phyloP scores from a whole-genome alignment of 2,797 vertebrate species.

The Ciconia nigra region DNA sequence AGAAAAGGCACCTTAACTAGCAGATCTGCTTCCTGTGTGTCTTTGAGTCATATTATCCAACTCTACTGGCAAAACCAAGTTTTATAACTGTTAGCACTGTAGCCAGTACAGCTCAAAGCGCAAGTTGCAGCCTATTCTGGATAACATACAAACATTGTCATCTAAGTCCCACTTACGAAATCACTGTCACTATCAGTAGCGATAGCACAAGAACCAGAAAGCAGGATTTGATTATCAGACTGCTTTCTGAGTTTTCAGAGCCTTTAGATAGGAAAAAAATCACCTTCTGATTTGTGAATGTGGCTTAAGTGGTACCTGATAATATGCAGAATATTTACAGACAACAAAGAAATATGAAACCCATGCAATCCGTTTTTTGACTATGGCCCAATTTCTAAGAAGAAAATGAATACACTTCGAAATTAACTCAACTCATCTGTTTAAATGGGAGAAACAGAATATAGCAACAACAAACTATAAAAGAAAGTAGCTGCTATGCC shows the following conservation, averaged over 20 bases:
- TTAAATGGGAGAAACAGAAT: background rate
- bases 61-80: slow-evolving; percentile 11
- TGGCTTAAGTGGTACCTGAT: background rate
- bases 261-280: background rate
- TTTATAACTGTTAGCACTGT: background rate
- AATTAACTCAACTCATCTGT: background rate
- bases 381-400: background rate
- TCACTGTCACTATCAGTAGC: background rate
- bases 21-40: slow-evolving; percentile 14
- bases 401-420: background rate
- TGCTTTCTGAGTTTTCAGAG: background rate
- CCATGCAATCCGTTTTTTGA: background rate
- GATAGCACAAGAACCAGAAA: background rate
- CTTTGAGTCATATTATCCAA: slow-evolving; percentile 50
- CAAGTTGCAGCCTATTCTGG: background rate
- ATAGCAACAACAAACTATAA: background rate
- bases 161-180: background rate
- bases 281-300: background rate
- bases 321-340: background rate
- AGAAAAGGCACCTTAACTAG: background rate
- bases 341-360: background rate
- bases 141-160: background rate
- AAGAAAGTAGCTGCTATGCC: background rate
- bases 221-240: background rate
- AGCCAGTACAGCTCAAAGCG: background rate